phyloP scores from a whole-genome alignment of 2,113 vertebrate genomes.

The Gadus macrocephalus region DNA sequence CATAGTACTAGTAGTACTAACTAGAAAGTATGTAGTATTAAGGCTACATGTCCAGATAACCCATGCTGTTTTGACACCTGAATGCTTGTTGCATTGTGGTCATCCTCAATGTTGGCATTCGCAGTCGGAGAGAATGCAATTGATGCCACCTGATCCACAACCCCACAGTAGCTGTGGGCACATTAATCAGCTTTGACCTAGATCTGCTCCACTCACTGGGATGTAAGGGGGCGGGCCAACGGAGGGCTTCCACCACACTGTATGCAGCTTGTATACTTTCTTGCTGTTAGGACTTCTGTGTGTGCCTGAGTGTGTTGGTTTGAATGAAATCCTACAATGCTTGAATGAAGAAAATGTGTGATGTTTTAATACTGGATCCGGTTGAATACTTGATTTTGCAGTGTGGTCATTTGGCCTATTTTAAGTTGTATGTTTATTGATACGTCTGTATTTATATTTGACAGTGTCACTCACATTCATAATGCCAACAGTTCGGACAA shows the following conservation, averaged over 20 bases:
- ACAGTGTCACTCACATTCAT: too few species aligned
- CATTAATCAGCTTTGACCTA: conserved; percentile 76
- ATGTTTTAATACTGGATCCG: too few species aligned
- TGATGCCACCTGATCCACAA: conserved; percentile 62
- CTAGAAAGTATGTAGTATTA: too few species aligned
- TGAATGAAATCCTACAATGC: conserved; percentile 7
- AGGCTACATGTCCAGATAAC: too few species aligned
- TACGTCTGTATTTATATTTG: too few species aligned
- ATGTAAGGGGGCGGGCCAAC: conserved; percentile 49
- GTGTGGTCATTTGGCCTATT: too few species aligned
- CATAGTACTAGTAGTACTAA: too few species aligned
- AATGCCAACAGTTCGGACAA: too few species aligned
- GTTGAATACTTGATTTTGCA: too few species aligned
- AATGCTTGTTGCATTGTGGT: background rate
- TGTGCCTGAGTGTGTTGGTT: conserved; percentile 27
- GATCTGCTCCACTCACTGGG: conserved; percentile 64
- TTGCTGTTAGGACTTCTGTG: conserved; percentile 14
- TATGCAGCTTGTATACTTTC: conserved; percentile 17
- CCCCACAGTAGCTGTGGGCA: conserved; percentile 57
- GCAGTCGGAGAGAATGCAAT: conserved; percentile 39
- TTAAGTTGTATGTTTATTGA: too few species aligned
- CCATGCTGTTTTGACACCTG: too few species aligned
- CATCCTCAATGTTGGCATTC: conserved; percentile 43
- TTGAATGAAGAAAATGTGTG: conserved; percentile 22
- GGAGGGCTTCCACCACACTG: conserved; percentile 52